Evolutionary conservation across 1,140 invertebrate genomes (phyloP).

Genomic region (Hestina assimilis): DNA sequence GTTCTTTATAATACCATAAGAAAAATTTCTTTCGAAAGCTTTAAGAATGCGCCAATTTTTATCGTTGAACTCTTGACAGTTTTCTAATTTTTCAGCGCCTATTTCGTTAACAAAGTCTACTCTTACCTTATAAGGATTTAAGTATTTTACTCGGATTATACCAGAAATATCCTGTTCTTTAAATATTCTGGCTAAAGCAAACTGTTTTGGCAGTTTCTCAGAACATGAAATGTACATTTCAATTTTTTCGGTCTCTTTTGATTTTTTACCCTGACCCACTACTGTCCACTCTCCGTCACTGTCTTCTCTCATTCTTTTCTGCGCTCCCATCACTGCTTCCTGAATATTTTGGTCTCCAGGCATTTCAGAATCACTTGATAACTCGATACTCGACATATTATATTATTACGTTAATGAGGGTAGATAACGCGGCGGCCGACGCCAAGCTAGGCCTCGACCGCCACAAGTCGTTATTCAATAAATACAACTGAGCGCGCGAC

Average conservation of each 20-base stretch:
- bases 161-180: constrained; percentile 16
- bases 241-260: background rate
- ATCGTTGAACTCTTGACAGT: background rate
- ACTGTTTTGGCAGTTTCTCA: constrained; percentile 26
- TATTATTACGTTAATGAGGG: too few species aligned
- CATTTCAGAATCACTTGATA: too few species aligned
- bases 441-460: too few species aligned
- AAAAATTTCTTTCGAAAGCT: background rate
- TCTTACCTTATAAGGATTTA: constrained; percentile 21
- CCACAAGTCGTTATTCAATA: too few species aligned
- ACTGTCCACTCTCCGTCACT: constrained; percentile 9
- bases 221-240: constrained; percentile 8
- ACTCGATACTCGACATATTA: too few species aligned
- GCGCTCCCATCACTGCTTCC: too few species aligned
- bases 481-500: too few species aligned
- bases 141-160: constrained; percentile 21
- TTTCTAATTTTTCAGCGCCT: constrained; percentile 1
- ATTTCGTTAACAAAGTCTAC: constrained; percentile 9
- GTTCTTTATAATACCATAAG: background rate
- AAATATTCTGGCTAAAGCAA: constrained; percentile 25
- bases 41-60: background rate
- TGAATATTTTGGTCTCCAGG: too few species aligned
- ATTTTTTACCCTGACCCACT: background rate
- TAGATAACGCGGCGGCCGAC: too few species aligned
- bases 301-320: constrained; percentile 10